Conservation (phyloP, 2,888 invertebrate species). For the Thymelicus acteon region DNA sequence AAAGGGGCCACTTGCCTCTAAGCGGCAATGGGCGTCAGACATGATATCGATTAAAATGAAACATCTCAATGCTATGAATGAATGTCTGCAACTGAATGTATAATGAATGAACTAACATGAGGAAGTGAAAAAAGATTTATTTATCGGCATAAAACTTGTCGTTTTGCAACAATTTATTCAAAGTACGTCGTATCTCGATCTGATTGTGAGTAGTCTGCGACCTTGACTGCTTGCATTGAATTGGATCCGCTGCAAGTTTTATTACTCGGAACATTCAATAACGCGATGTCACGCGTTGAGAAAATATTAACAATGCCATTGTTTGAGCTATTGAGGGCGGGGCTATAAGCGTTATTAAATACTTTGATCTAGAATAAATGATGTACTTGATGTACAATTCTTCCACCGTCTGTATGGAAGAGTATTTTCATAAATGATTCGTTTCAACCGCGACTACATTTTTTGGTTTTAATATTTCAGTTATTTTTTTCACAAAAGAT, state of each 20-base stretch:
- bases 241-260: slow-evolving; percentile 18
- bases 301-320: slow-evolving; percentile 18
- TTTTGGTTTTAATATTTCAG: too few relatives aligned
- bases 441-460: too few relatives aligned
- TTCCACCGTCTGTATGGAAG: too few relatives aligned
- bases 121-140: too few relatives aligned
- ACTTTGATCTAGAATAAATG: background rate
- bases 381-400: background rate
- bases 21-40: too few relatives aligned
- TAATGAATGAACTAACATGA: too few relatives aligned
- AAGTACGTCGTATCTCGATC: slow-evolving; percentile 10
- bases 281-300: slow-evolving; percentile 26
- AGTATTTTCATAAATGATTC: too few relatives aligned
- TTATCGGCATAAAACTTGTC: background rate
- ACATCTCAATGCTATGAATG: too few relatives aligned
- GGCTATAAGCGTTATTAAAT: background rate
- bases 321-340: background rate
- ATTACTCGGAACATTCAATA: slow-evolving; percentile 30
- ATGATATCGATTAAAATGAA: too few relatives aligned
- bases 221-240: slow-evolving; percentile 28
- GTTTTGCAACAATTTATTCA: background rate
- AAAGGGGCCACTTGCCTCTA: too few relatives aligned
- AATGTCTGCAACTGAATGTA: too few relatives aligned
- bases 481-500: too few relatives aligned
- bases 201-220: background rate